phyloP scores from a whole-genome alignment of 2,888 invertebrate genomes.

The Papilio gigon region DNA sequence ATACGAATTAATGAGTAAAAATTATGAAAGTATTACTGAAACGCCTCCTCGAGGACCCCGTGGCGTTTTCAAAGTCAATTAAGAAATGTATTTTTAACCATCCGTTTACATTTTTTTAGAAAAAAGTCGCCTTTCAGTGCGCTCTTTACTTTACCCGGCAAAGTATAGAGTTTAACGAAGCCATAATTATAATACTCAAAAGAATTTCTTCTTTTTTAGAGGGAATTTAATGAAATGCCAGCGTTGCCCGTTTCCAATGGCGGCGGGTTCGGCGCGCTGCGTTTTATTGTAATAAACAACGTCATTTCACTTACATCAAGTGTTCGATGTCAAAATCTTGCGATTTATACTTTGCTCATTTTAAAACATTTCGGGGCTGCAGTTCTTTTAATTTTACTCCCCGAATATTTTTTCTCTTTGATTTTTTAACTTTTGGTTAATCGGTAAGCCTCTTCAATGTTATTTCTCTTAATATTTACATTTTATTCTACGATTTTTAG shows the following conservation, averaged over 20 bases:
- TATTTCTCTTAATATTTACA: conserved; percentile 22
- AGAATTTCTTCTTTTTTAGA: conserved; percentile 62
- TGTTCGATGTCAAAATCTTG: conserved; percentile 40
- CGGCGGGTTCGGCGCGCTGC: conserved; percentile 46
- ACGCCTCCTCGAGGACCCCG: conserved; percentile 50
- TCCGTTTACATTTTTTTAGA: conserved; percentile 61
- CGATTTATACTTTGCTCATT: conserved; percentile 29
- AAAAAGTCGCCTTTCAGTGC: conserved; percentile 64
- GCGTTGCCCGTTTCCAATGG: conserved; percentile 62
- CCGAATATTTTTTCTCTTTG: conserved; percentile 28
- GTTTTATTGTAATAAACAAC: conserved; percentile 44
- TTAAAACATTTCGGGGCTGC: conserved; percentile 26
- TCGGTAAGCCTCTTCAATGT: conserved; percentile 33
- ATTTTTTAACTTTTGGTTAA: conserved; percentile 32
- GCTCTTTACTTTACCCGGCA: conserved; percentile 67
- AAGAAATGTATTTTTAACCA: conserved; percentile 59
- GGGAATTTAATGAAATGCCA: conserved; percentile 63
- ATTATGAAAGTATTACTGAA: conserved; percentile 43
- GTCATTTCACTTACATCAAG: conserved; percentile 44
- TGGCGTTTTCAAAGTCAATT: conserved; percentile 57
- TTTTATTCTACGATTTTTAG: too few relatives aligned
- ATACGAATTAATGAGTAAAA: conserved; percentile 40
- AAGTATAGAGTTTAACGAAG: conserved; percentile 74
- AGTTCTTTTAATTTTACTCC: conserved; percentile 26
- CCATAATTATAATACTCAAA: conserved; percentile 72